Conservation (phyloP, 2,888 invertebrate genomes). For the Patella depressa region DNA sequence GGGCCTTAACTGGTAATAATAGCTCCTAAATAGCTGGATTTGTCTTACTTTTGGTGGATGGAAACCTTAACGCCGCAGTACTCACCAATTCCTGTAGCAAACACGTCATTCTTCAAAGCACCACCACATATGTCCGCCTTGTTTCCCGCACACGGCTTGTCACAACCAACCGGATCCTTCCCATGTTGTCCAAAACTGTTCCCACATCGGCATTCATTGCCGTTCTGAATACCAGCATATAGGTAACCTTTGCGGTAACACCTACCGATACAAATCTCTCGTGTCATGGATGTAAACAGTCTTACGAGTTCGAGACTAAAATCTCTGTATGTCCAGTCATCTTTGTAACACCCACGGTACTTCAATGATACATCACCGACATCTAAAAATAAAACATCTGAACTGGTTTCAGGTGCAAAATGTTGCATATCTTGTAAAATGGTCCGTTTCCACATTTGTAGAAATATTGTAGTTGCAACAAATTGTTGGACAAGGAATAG, state of each 20-base stretch:
- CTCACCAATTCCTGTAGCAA: conserved; percentile 23
- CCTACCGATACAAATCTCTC: conserved; percentile 19
- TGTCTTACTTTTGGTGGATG: too few relatives aligned
- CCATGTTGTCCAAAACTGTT: conserved; percentile 70
- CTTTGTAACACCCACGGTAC: conserved; percentile 15
- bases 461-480: too few relatives aligned
- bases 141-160: conserved; percentile 14
- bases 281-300: conserved; percentile 14
- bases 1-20: too few relatives aligned
- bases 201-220: conserved; percentile 95
- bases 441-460: too few relatives aligned
- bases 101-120: conserved; percentile 10
- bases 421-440: too few relatives aligned
- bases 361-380: background rate
- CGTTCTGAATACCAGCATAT: conserved; percentile 78
- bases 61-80: too few relatives aligned
- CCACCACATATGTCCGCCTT: conserved; percentile 18
- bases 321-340: conserved; percentile 18
- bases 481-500: too few relatives aligned
- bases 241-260: conserved; percentile 78
- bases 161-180: background rate
- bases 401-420: too few relatives aligned
- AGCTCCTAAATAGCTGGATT: too few relatives aligned
- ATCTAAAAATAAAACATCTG: background rate
- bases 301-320: background rate